Percentiles rank a stretch among this genome's conserved stretches.
phyloP scores from a whole-genome alignment of 2,888 invertebrate species.

The Rhagonycha lutea region DNA sequence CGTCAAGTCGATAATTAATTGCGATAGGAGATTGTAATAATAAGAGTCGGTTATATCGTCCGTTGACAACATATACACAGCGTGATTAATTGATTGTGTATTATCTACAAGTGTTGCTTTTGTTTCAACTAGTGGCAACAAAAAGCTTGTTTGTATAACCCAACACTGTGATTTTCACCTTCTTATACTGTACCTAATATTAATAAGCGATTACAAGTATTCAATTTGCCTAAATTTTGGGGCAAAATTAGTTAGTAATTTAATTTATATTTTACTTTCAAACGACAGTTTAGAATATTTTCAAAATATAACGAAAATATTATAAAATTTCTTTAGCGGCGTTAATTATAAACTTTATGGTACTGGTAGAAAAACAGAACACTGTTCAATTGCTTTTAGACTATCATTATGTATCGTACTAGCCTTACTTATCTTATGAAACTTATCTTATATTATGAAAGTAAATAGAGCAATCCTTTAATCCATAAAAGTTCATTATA shows the following conservation, averaged over 20 bases:
- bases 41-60: slow-evolving; percentile 37
- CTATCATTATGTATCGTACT: too few species aligned
- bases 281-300: background rate
- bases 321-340: too few species aligned
- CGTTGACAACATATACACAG: slow-evolving; percentile 40
- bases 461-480: too few species aligned
- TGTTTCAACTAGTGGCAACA: slow-evolving; percentile 30
- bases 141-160: slow-evolving; percentile 20
- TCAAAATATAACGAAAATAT: background rate
- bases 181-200: background rate
- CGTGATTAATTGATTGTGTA: slow-evolving; percentile 44
- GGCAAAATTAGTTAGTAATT: background rate
- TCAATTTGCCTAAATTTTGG: background rate
- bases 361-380: background rate
- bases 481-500: too few species aligned
- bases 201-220: background rate
- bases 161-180: slow-evolving; percentile 16
- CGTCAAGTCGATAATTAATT: slow-evolving; percentile 44
- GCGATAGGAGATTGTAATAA: slow-evolving; percentile 39
- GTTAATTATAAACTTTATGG: background rate
- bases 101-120: slow-evolving; percentile 37
- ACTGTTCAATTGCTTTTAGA: background rate
- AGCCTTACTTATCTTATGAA: too few species aligned
- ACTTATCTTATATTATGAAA: too few species aligned
- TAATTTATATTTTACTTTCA: background rate